Evolutionary conservation across 2,888 invertebrate genomes (phyloP), one percentile per base, ranked within the genome.

Genomic region (Toxonevra muliebris): DNA sequence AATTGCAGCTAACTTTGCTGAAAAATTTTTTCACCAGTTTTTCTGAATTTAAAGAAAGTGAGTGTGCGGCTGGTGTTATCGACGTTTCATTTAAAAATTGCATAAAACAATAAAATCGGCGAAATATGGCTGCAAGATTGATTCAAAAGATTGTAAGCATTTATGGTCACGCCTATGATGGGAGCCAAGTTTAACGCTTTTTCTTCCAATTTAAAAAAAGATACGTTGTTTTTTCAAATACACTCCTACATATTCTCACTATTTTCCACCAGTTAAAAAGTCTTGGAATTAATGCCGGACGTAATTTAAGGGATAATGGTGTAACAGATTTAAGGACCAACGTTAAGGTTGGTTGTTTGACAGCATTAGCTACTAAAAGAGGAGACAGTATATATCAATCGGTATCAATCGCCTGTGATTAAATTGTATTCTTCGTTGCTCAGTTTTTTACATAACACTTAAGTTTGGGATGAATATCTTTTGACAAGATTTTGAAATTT

Each of bases 131-230:
- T 79, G 82, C 82, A 74, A 82, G 84, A 79, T 79, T 85, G 54
- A 83, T 85, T 75, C 82, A 84, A 71, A 84, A 79, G 80, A 83
- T 85, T 81, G 85, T 85, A 85, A 85, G 85, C 75, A 77, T 54
- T 62, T 11, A 60, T 62, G 12, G 57, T 8, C 9, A n/a, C 40
- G 17, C 13, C 20, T 13, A 54, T 17, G 40, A 54, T 66, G 30
- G 42, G 50, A 19, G 52, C n/a, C 9, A 17, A 52, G 30, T 10
- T 45, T n/a, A 50, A 8, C 40, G 40, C 13, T 54, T 48, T 41
- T 41, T 58, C 13, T 58, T 58, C 50, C 50, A 48, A 48, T n/a
- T 48, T 48, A 3, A 13, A 20, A 53, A 3, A 13, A 20, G n/a
- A 12, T 53, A 10, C 20, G 61, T 41, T 12, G n/a, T 50, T 50